Conservation (phyloP, 2,113 vertebrate species). For the Anolis sagrei region DNA sequence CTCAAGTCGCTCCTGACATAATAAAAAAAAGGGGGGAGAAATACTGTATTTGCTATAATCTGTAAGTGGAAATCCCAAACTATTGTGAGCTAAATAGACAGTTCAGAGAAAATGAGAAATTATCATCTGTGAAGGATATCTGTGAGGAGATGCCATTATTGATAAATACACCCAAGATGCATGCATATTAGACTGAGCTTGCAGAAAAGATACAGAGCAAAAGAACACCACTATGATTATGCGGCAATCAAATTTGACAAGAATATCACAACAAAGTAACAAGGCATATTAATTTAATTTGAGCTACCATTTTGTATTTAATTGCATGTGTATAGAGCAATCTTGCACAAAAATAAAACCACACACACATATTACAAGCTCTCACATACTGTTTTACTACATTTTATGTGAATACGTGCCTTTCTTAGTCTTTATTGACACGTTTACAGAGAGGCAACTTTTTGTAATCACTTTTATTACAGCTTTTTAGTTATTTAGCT, state of each 20-base stretch:
- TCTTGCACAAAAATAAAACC: not conserved
- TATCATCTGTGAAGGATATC: conserved; percentile 35
- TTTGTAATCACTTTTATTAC: not conserved
- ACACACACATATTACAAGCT: not conserved
- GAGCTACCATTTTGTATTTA: not conserved
- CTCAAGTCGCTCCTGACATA: no score
- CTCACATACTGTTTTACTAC: not conserved
- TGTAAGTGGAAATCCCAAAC: conserved; percentile 50
- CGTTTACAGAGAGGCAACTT: not conserved
- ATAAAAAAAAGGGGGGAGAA: conserved; percentile 18
- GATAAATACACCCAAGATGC: conserved; percentile 69
- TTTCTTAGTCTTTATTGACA: not conserved
- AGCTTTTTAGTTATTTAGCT: not conserved
- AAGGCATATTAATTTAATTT: conserved; percentile 30
- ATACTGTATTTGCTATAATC: conserved; percentile 16
- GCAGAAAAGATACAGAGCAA: conserved; percentile 45
- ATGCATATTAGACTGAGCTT: conserved; percentile 47
- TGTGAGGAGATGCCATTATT: conserved; percentile 47
- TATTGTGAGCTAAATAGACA: conserved; percentile 35
- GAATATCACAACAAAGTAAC: conserved; percentile 45
- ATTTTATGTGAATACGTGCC: not conserved
- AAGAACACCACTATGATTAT: conserved; percentile 26
- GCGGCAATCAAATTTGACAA: conserved; percentile 25
- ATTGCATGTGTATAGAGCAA: no score
- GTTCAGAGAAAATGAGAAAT: conserved; percentile 70